Evolutionary conservation across 2,888 invertebrate genomes (phyloP).

Genomic region (Diaprepes abbreviatus): DNA sequence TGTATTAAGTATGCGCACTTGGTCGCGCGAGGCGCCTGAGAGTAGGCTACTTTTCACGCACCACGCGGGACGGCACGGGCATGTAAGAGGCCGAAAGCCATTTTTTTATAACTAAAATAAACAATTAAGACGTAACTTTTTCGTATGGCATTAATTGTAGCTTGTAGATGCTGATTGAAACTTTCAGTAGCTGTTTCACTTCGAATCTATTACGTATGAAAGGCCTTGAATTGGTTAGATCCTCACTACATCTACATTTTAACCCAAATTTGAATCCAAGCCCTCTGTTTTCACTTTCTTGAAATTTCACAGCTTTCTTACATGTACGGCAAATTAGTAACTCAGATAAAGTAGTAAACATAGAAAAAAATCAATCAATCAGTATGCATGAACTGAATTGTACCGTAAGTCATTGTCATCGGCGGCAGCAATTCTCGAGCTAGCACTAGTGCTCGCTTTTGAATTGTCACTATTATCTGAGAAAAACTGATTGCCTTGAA

Average conservation of each 20-base stretch:
- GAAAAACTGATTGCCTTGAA: too few relatives aligned
- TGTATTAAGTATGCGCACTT: too few relatives aligned
- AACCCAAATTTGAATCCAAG: background rate
- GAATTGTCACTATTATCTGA: background rate
- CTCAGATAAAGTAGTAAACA: background rate
- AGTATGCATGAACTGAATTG: background rate
- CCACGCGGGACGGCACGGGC: too few relatives aligned
- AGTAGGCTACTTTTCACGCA: too few relatives aligned
- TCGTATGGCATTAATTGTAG: too few relatives aligned
- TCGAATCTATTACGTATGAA: background rate
- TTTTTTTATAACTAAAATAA: too few relatives aligned
- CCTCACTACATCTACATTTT: background rate
- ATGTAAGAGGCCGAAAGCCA: too few relatives aligned
- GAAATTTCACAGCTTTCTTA: background rate
- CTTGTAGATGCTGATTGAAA: too few relatives aligned
- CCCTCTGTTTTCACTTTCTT: background rate
- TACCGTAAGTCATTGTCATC: background rate
- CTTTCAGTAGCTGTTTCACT: too few relatives aligned
- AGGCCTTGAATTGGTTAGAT: background rate
- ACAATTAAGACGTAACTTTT: too few relatives aligned
- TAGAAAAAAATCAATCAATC: background rate
- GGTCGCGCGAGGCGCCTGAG: too few relatives aligned
- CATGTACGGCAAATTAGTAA: background rate
- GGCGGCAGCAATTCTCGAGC: background rate
- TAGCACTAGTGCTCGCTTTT: background rate